Evolutionary conservation across 2,113 vertebrate genomes (phyloP), one percentile per base, ranked within the genome.

Genomic region (Varanus komodoensis): DNA sequence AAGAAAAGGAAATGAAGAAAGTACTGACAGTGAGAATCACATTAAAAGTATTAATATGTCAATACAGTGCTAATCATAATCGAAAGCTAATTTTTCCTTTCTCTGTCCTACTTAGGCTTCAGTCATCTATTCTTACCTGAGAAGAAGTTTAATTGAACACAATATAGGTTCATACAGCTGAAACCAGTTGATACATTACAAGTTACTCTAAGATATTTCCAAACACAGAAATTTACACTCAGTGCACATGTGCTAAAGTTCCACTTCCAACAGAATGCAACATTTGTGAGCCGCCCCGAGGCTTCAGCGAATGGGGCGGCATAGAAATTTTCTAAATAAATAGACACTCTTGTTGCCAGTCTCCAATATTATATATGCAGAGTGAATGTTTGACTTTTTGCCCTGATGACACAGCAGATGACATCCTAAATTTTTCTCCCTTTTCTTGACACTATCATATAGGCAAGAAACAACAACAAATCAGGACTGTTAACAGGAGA

Each of bases 401-500:
- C 4, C 61, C 61, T 85, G 90, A 90, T 92, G 86, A 90, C 4
- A 91, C 25, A 90, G 78, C 12, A 91, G 87, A 91, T 95, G 87
- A 87, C 50, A 6, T 86, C n/a, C 50, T 89, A 88, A 95, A 78
- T 15, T 78, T 44, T 44, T 44, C 38, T 44, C 38, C 38, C 38
- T 44, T 44, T 44, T 44, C 38, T 86, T 9, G 48, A 61, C n/a
- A 74, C 25, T 91, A 94, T 69, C 17, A 93, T 32, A 84, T 87
- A 95, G 87, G 94, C 95, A 95, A 81, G 90, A 93, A 93, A 93
- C 68, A 87, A 91, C 79, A 90, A 83, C 84, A 85, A 86, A 94
- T 96, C 94, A 92, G 91, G 87, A n/a, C 75, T 52, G 27, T 82
- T 54, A 77, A 87, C 73, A 81, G 96, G 94, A 96, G 94, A 97